These are phyloP conservation scores for Hyaena hyaena DNA, from an alignment of 2,113 vertebrate genomes.

Conservation along the genomic window DNA sequence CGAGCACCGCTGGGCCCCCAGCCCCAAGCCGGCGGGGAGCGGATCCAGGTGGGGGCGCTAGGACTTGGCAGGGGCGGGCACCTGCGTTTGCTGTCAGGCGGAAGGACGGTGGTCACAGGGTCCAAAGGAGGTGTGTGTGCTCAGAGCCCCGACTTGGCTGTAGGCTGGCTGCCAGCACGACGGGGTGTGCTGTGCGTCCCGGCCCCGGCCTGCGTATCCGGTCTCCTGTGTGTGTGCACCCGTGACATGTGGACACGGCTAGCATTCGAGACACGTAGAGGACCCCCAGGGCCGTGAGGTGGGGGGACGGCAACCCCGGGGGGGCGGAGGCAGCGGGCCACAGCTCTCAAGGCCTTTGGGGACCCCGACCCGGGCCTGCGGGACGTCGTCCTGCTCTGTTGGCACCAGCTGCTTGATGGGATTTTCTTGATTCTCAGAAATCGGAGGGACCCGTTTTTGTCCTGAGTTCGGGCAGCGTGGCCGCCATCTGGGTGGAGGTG, in stretches of 20 bases:
- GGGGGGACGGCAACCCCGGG: background rate
- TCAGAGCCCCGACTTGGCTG: background rate
- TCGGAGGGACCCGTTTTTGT: background rate
- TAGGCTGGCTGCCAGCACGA: background rate
- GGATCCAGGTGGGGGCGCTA: background rate
- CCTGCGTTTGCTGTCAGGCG: background rate
- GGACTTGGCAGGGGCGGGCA: fast-evolving
- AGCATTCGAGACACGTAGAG: fast-evolving
- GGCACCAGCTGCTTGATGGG: too few relatives aligned
- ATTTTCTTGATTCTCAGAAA: background rate
- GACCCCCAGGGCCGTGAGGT: background rate
- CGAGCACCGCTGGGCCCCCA: background rate
- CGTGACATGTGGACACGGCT: background rate
- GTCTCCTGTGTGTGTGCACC: background rate
- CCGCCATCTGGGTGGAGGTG: background rate
- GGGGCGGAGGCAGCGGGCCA: background rate
- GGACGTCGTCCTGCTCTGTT: background rate
- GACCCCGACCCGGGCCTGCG: background rate
- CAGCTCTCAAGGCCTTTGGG: fast-evolving
- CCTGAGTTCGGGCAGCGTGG: background rate
- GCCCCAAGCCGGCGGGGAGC: background rate
- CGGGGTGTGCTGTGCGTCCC: too few relatives aligned
- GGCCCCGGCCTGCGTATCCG: background rate
- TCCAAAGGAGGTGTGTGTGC: background rate
- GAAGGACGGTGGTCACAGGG: background rate